Conservation (phyloP, 2,797 vertebrate species). For the Melanotaenia trifasciata region DNA sequence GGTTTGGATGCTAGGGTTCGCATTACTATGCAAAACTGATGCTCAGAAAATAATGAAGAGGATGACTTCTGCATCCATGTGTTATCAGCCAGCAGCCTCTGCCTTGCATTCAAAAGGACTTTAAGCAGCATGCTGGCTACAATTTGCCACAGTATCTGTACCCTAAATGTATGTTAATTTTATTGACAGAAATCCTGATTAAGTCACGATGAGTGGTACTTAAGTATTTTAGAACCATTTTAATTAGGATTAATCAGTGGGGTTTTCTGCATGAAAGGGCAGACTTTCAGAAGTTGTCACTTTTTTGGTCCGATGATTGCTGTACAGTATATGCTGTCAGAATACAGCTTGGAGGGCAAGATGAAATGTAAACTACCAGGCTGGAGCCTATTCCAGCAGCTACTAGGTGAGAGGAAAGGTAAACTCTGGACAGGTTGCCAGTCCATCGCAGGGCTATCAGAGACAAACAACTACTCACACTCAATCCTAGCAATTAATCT, state of each 20-base stretch:
- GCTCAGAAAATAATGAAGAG: constrained; percentile 46
- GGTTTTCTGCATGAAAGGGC: neutral
- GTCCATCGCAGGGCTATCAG: too few species aligned
- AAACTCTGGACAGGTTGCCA: too few species aligned
- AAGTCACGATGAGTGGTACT: neutral
- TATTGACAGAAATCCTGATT: neutral
- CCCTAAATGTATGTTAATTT: neutral
- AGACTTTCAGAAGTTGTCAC: neutral
- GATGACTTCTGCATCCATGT: constrained; percentile 39
- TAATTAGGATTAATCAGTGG: neutral
- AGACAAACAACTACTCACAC: too few species aligned
- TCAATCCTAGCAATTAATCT: too few species aligned
- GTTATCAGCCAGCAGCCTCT: constrained; percentile 32
- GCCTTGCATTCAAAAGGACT: constrained; percentile 45
- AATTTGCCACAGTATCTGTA: constrained; percentile 4
- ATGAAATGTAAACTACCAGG: neutral
- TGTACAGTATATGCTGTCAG: neutral
- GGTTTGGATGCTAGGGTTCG: constrained; percentile 24
- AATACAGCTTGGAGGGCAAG: neutral
- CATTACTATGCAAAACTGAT: constrained; percentile 56
- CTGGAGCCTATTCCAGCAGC: neutral
- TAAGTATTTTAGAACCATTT: constrained; percentile 3
- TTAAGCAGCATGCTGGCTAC: neutral
- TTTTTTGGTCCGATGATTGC: neutral
- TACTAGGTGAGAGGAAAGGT: too few species aligned